Evolutionary conservation across 1,140 invertebrate species (phyloP), one percentile per base, ranked within the genome.

Genomic region (Lepidurus arcticus): DNA sequence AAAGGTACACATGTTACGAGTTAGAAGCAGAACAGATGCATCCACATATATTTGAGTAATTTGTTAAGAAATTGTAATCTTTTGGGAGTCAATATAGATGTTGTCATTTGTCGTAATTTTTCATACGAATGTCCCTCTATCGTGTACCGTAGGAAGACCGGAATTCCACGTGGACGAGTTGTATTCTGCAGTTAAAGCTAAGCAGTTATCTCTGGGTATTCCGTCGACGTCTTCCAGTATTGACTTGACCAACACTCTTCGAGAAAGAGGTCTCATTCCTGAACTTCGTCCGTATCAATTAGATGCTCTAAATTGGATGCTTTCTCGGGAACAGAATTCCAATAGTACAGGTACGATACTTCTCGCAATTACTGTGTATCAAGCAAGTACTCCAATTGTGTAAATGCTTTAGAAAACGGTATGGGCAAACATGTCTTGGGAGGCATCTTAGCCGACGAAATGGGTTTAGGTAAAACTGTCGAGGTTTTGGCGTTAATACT

Each of bases 401-500:
- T 79, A 65, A 21, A 21, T 65, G 21, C 9, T 65, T 65, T 21
- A 21, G 9, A 65, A 1, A 21, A 7, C 53, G 13, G 6, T 16
- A 65, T 65, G 21, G 53, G 53, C 82, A 11, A 4, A 78, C 1
- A 65, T 85, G 42, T 85, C 86, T 47, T 88, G n/a, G 92, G 92
- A 76, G 93, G 92, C 7, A 93, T 94, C 77, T 84, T 94, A 74
- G 92, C 92, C 21, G 93, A 94, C 85, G 92, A 94, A 85, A 94
- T 94, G 93, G 93, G 92, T 10, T 83, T 94, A 21, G 93, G 93
- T 1, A 94, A 94, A 86, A 94, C 93, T 0, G 89, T 94, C 6
- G 92, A 94, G 85, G 88, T 93, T 26, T 82, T 94, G 11, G 88
- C 91, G 16, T 88, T 90, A 78, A 88, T 94, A 80, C 82, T 93